phyloP scores from a whole-genome alignment of 1,140 invertebrate species.

The Leucophenga varia region DNA sequence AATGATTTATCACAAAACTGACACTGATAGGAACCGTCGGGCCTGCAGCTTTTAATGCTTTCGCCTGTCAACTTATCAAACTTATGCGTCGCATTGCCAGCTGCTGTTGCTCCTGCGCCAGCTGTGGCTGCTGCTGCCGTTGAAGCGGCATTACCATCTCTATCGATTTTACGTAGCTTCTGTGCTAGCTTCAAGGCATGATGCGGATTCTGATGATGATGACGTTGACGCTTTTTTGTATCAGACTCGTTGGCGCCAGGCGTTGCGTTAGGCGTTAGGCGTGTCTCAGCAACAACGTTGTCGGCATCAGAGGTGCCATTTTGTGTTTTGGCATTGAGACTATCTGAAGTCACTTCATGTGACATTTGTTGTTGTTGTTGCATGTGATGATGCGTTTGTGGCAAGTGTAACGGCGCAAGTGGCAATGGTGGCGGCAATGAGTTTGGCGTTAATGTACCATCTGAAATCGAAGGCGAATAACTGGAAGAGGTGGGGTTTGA shows the following conservation, averaged over 20 bases:
- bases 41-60: slow-evolving; percentile 44
- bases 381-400: not conserved
- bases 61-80: slow-evolving; percentile 56
- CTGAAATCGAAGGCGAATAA: slow-evolving; percentile 53
- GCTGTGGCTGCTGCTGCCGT: slow-evolving; percentile 1
- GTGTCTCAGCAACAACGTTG: slow-evolving; percentile 8
- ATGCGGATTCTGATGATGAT: slow-evolving; percentile 46
- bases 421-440: slow-evolving; percentile 18
- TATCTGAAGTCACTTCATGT: slow-evolving; percentile 5
- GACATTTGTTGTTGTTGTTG: slow-evolving; percentile 1
- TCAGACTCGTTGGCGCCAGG: too few relatives aligned
- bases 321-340: slow-evolving; percentile 17
- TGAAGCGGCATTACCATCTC: slow-evolving; percentile 25
- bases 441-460: slow-evolving; percentile 51
- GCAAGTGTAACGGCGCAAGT: slow-evolving; percentile 18
- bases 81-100: slow-evolving; percentile 20
- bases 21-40: slow-evolving; percentile 74
- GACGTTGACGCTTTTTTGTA: slow-evolving; percentile 34
- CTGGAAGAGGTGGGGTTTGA: slow-evolving; percentile 55
- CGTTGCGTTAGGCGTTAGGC: slow-evolving; percentile 7
- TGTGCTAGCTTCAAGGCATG: slow-evolving; percentile 46
- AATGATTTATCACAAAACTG: slow-evolving; percentile 91
- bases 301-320: slow-evolving; percentile 17
- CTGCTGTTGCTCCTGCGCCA: slow-evolving; percentile 15
- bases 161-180: slow-evolving; percentile 54